Percentiles rank a stretch among this genome's conserved stretches.
These are phyloP conservation scores for Furcifer pardalis DNA, from an alignment of 2,797 vertebrate genomes.

Conservation along the genomic window DNA sequence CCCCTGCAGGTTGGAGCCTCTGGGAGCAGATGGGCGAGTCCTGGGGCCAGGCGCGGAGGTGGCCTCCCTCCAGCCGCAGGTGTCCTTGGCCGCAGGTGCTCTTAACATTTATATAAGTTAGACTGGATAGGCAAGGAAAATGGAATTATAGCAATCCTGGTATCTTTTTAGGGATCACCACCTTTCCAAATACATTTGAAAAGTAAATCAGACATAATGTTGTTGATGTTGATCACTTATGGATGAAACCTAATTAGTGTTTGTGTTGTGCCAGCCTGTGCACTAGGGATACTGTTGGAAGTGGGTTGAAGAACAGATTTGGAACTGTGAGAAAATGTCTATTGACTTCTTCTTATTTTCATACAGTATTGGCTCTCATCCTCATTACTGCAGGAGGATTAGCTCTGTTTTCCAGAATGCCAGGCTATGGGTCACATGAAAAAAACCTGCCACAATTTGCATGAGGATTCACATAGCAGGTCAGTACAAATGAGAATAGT, in stretches of 20 bases:
- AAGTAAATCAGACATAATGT: neutral
- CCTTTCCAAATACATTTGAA: neutral
- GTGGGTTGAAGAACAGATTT: constrained; percentile 28
- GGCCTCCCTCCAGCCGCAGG: too few relatives aligned
- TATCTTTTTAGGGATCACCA: neutral
- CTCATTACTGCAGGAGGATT: constrained; percentile 22
- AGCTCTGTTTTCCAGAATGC: neutral
- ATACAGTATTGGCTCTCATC: neutral
- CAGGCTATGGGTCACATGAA: neutral
- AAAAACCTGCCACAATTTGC: constrained; percentile 7
- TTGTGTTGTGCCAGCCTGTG: constrained; percentile 7
- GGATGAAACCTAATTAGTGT: constrained; percentile 9
- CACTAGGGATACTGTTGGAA: constrained; percentile 1
- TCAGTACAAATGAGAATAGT: constrained; percentile 7
- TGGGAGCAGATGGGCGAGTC: too few relatives aligned
- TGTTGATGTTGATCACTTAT: constrained; percentile 19
- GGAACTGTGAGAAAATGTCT: constrained; percentile 42
- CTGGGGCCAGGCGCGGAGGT: too few relatives aligned
- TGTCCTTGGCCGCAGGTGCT: too few relatives aligned
- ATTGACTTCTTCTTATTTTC: constrained; percentile 33
- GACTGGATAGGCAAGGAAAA: neutral
- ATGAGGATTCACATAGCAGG: constrained; percentile 33
- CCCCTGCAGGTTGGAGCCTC: too few relatives aligned
- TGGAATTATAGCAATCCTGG: neutral
- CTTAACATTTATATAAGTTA: neutral